Base-by-base conservation (phyloP, 2,888 invertebrate genomes). In the Mesorhabditis sp. region DNA sequence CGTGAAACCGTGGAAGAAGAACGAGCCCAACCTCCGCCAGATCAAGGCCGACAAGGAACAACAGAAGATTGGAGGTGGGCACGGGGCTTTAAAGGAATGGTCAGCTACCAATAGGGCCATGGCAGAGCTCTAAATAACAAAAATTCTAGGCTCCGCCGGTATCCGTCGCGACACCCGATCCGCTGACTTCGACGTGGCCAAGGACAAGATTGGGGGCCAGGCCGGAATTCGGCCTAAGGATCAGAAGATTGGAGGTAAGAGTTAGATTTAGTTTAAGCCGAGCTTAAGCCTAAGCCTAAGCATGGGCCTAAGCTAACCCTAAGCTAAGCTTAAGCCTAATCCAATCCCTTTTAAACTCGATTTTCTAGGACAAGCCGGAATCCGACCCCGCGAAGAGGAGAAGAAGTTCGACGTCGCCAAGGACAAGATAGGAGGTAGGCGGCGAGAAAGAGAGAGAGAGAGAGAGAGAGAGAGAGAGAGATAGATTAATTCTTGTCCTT, bases 1-100 rank as follows among this genome's bases (percentile, higher is more conserved):
- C n/a, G 58, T 50, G 1, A 50, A 50, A 2, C 58, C 58, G n/a
- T 50, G 58, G 58, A 50, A 50, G n/a, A 50, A 50, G 58, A 50
- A 50, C n/a, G 58, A 50, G 58, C 58, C 58, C 7, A 50, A 50
- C n/a, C 58, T 50, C 58, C 7, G 58, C n/a, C 58, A 50, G 58
- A 10, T 50, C 58, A 10, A n/a, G n/a, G n/a, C 7, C 7, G 58
- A 50, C 58, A 50, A 50, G 58, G 28, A 28, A 2, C 28, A 28
- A 28, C 28, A 28, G 28, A 50, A 50, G n/a, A 50, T 50, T n/a
- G 58, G 58, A 13, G 58, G 58, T 13, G 58, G 2, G n/a, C 10
- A 10, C 58, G 58, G 58, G 58, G 2, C 7, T 28, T 28, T 1
- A 28, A 28, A 28, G 28, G 28, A 28, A 28, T 28, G 1, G 28